Percentiles rank a stretch among this genome's conserved stretches.
Conservation (phyloP, 1,140 invertebrate species). For the Drosophila chauvacae region DNA sequence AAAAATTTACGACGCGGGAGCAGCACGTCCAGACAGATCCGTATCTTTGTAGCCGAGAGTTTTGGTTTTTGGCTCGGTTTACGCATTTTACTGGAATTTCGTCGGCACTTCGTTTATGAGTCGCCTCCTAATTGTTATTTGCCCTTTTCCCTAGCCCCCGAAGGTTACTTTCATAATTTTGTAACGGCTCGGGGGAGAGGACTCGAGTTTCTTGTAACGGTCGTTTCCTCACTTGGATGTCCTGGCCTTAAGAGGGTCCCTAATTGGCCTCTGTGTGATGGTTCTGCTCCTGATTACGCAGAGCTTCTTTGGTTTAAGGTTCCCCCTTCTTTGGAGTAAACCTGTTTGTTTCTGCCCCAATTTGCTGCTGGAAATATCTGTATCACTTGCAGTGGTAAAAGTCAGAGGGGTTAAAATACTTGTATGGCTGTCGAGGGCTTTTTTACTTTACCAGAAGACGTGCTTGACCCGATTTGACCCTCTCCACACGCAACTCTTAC, state of each 20-base stretch:
- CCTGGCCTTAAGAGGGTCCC: slow-evolving; percentile 13
- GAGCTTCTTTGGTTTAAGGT: slow-evolving; percentile 21
- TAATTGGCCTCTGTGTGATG: slow-evolving; percentile 20
- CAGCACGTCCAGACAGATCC: slow-evolving; percentile 38
- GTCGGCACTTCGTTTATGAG: slow-evolving; percentile 67
- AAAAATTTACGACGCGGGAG: slow-evolving; percentile 67
- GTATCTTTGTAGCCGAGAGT: slow-evolving; percentile 32
- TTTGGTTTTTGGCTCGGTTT: slow-evolving; percentile 51
- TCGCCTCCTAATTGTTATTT: slow-evolving; percentile 68
- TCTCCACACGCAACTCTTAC: slow-evolving; percentile 12
- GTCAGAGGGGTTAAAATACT: slow-evolving; percentile 27
- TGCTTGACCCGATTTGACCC: slow-evolving; percentile 40
- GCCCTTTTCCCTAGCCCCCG: slow-evolving; percentile 33
- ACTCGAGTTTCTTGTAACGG: slow-evolving; percentile 54
- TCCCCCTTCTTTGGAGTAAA: slow-evolving; percentile 8
- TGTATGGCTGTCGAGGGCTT: slow-evolving; percentile 11
- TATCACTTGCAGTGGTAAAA: slow-evolving; percentile 13
- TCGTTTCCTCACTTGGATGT: slow-evolving; percentile 8
- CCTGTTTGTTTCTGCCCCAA: slow-evolving; percentile 24
- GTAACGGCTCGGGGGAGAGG: slow-evolving; percentile 34
- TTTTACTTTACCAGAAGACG: slow-evolving; percentile 9
- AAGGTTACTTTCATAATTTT: slow-evolving; percentile 48
- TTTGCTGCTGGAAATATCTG: slow-evolving; percentile 18
- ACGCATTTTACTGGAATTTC: slow-evolving; percentile 69
- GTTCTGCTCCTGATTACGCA: slow-evolving; percentile 21